Percentiles rank a stretch among this genome's conserved stretches.
Evolutionary conservation across 2,888 invertebrate genomes (phyloP).

Genomic region (Drosophila limbata): DNA sequence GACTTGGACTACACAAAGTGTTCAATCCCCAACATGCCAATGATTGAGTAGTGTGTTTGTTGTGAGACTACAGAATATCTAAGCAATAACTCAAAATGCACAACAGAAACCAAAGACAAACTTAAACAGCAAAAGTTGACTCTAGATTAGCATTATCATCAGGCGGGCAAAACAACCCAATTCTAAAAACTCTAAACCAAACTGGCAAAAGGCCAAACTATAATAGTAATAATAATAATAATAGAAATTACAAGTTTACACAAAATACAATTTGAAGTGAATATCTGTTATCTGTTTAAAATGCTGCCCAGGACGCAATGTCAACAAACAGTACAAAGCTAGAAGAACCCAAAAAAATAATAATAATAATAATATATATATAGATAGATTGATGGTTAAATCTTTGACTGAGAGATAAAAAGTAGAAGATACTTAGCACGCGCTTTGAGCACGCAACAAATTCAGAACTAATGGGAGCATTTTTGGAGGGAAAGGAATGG

Average conservation of each 20-base stretch:
- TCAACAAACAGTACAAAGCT: conserved; percentile 21
- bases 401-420: conserved; percentile 20
- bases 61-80: conserved; percentile 28
- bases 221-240: conserved; percentile 13
- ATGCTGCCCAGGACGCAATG: conserved; percentile 32
- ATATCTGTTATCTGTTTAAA: conserved; percentile 13
- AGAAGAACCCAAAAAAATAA: conserved; percentile 1
- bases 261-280: conserved; percentile 22
- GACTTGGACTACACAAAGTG: conserved; percentile 8
- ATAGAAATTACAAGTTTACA: conserved; percentile 24
- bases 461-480: conserved; percentile 18
- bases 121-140: conserved; percentile 27
- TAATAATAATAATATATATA: not conserved
- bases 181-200: conserved; percentile 18
- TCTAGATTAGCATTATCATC: conserved; percentile 18
- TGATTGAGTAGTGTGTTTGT: conserved; percentile 18
- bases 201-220: conserved; percentile 37
- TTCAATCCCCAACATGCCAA: conserved; percentile 18
- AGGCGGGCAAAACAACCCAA: conserved; percentile 13
- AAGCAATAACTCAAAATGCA: conserved; percentile 42
- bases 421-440: conserved; percentile 16
- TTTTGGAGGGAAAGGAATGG: conserved; percentile 47
- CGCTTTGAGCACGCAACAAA: conserved; percentile 41
- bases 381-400: conserved; percentile 5
- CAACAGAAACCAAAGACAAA: conserved; percentile 38